Conservation (phyloP, 2,888 invertebrate species). For the Rhyacophila evoluta region DNA sequence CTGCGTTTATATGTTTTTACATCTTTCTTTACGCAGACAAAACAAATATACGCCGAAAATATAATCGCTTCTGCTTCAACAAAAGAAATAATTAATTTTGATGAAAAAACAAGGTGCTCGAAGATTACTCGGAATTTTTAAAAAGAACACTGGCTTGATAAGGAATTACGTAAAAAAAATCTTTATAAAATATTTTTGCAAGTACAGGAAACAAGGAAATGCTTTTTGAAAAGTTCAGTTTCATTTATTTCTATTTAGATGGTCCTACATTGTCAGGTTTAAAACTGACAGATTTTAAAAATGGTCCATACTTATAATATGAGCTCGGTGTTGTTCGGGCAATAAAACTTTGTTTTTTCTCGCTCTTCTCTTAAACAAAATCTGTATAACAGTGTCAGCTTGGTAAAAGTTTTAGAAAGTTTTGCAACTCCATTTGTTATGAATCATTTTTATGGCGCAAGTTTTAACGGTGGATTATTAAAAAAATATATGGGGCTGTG, state of each 20-base stretch:
- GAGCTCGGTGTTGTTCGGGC: background rate
- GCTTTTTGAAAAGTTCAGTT: background rate
- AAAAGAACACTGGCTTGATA: slow-evolving; percentile 8
- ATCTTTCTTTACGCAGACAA: background rate
- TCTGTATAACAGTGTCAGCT: slow-evolving; percentile 22
- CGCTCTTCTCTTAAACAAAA: background rate
- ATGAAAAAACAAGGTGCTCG: background rate
- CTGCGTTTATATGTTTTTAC: background rate
- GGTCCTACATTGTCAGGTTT: background rate
- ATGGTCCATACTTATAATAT: background rate
- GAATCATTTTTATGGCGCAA: slow-evolving; percentile 8
- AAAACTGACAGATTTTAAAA: background rate
- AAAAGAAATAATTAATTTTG: slow-evolving; percentile 11
- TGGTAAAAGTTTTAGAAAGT: slow-evolving; percentile 16
- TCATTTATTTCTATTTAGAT: background rate
- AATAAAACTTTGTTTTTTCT: background rate
- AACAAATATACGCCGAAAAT: background rate
- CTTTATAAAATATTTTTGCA: background rate
- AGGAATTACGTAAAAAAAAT: background rate
- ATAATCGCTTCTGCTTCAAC: background rate
- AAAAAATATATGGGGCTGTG: slow-evolving; percentile 7
- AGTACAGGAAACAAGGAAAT: background rate
- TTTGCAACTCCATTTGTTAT: background rate
- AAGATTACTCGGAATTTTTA: background rate
- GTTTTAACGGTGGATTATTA: background rate